Base-by-base conservation (phyloP, 2,797 vertebrate species). In the Rhodeus uyekii region DNA sequence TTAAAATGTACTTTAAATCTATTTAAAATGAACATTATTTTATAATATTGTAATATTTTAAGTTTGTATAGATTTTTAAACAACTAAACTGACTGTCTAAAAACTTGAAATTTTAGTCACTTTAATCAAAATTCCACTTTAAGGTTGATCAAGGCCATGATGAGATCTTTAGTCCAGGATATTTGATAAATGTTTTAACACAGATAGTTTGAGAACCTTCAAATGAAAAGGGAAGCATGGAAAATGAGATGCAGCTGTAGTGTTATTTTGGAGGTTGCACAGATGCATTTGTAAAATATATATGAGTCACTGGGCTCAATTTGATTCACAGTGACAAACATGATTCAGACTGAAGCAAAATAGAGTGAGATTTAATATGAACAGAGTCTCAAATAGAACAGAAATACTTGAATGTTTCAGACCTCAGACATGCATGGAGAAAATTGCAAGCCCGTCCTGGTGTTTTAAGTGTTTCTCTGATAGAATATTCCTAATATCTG, bases 381-480 rank as follows among this genome's bases (percentile, higher is more conserved):
- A 73, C 42, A 74, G 50, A 61, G 34, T 34, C 14, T 76, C 61
- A 55, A 22, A 58, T 65, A 53, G 44, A 55, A 50, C 38, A 46
- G 1, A 67, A 75, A 81, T 14, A 42, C 34, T 72, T 61, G 6
- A 63, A 34, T 22, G n/a, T 27, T 75, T 42, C 61, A n/a, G 67
- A 48, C 58, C 42, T 78, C 36, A 24, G 61, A 48, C 68, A 34
- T 65, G 14, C 32, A 48, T 14, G 22, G 12, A 27, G 18, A 73
- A 80, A 63, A 24, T 6, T 10, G 24, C 53, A 19, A n/a, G 48
- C 22, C 48, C 64, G 64, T 60, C 65, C 50, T 19, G 39, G 65
- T 77, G 55, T 72, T 81, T 85, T 86, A 84, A 85, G 85, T 81
- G 61, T 68, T 69, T 77, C 53, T 60, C 39, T 81, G 78, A 63